A percentile compares a stretch with the other conserved stretches of the same genome.
Conservation (phyloP, 2,888 invertebrate genomes). For the Gortyna flavago region DNA sequence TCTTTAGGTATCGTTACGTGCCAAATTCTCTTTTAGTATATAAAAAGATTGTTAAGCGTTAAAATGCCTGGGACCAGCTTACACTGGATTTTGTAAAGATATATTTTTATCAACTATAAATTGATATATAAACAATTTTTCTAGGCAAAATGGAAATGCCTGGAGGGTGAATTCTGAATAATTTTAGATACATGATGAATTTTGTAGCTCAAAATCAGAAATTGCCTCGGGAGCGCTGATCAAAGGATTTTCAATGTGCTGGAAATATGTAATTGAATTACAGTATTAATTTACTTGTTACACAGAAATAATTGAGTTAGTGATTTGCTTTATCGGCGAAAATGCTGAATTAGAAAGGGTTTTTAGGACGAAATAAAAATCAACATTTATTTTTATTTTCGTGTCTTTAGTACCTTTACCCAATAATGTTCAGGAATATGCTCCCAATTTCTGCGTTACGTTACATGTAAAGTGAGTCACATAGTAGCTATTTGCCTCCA, state of each 20-base stretch:
- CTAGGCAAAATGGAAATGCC: slow-evolving; percentile 13
- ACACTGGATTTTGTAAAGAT: neutral
- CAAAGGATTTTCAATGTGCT: slow-evolving; percentile 30
- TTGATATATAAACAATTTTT: slow-evolving; percentile 17
- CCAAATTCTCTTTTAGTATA: slow-evolving; percentile 15
- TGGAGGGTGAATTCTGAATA: slow-evolving; percentile 12
- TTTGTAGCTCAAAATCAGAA: slow-evolving; percentile 14
- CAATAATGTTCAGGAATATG: neutral
- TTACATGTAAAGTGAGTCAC: neutral
- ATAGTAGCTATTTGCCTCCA: neutral
- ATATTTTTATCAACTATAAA: neutral
- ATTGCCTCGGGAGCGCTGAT: slow-evolving; percentile 19
- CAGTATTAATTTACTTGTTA: slow-evolving; percentile 14
- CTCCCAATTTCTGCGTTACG: neutral
- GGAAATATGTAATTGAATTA: slow-evolving; percentile 38
- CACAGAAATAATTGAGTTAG: slow-evolving; percentile 17
- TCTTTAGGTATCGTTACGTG: slow-evolving; percentile 7
- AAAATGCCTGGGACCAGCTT: neutral
- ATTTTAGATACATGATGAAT: slow-evolving; percentile 29
- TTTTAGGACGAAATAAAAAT: neutral
- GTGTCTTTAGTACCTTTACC: neutral
- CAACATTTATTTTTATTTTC: neutral
- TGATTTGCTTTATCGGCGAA: neutral
- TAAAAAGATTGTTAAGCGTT: slow-evolving; percentile 8
- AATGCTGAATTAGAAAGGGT: too few relatives aligned